Evolutionary conservation across 1,140 invertebrate species (phyloP), one percentile per base, ranked within the genome.

Genomic region (Glossosoma conforme): DNA sequence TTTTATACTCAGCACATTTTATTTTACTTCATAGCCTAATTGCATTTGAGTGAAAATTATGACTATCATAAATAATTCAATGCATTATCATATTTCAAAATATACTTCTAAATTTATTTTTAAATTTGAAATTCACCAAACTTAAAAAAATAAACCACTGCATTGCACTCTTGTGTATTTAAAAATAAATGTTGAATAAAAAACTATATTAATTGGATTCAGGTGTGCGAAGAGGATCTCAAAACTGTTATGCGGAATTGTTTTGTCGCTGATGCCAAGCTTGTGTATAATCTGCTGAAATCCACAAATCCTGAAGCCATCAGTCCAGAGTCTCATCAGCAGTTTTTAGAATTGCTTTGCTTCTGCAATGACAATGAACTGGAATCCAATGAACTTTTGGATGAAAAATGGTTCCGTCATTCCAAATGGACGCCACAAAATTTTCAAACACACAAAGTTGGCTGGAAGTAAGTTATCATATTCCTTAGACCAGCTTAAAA

Each of bases 271-370:
- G 86, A 93, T 69, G 81, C 89, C 6, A 66, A 85, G 3, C 68
- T 77, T 52, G 79, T 91, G 1, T 93, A 89, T 68, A 76, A 86
- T 44, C 67, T 88, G 10, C 66, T 93, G 36, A 77, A 79, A 48
- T 63, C 70, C 1, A 78, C 89, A 62, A 76, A 75, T 49, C 65
- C 77, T 1, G 69, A 77, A 56, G 69, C 68, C 46, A 64, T 91
- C 2, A 76, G 68, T 58, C 59, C 72, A n/a, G 76, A 82, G 37
- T 66, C 81, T 0, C 81, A 83, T 63, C 80, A 89, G 56, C 67
- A 78, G 11, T 68, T 93, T n/a, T 68, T 95, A 9, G 87, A 95
- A 68, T 63, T 94, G 11, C 62, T 93, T 2, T 91, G 89, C 63
- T 94, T 83, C 66, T 86, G 82, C 58, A 94, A 95, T 69, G 76